These are phyloP conservation scores for Melanotaenia boesemani DNA, from an alignment of 2,797 vertebrate species.

Conservation along the genomic window DNA sequence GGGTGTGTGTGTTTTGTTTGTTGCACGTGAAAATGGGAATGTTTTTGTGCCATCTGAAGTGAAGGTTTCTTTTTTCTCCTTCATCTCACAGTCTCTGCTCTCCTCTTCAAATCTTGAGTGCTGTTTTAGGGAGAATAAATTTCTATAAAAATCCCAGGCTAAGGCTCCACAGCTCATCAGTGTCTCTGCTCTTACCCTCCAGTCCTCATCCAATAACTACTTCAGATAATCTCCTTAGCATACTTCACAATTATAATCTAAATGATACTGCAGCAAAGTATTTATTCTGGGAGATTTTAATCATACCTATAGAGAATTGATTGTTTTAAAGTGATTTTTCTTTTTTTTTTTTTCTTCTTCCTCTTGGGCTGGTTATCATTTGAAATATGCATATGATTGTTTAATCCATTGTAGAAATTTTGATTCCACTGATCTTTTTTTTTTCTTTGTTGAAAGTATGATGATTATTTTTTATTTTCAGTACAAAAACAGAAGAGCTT, in stretches of 20 bases:
- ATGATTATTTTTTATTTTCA: constrained; percentile 33
- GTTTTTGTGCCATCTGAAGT: constrained; percentile 30
- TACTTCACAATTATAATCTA: constrained; percentile 62
- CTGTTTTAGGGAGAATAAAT: constrained; percentile 21
- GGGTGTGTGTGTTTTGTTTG: not conserved
- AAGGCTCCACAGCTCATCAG: constrained; percentile 50
- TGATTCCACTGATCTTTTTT: constrained; percentile 47
- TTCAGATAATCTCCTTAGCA: constrained; percentile 56
- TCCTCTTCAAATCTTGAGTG: constrained; percentile 43
- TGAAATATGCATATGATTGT: constrained; percentile 65
- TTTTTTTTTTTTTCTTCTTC: not conserved
- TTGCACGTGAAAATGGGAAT: constrained; percentile 15
- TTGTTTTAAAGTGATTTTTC: constrained; percentile 47
- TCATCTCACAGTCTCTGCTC: constrained; percentile 18
- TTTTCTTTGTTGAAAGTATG: constrained; percentile 18
- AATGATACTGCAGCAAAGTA: constrained; percentile 57
- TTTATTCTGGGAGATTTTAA: constrained; percentile 69
- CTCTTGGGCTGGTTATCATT: constrained; percentile 53
- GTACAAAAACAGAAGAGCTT: constrained; percentile 53
- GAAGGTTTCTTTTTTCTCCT: constrained; percentile 33
- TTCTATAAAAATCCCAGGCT: constrained; percentile 20
- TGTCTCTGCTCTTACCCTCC: constrained; percentile 47
- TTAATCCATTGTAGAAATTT: constrained; percentile 61
- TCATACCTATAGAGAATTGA: constrained; percentile 63
- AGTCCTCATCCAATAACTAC: constrained; percentile 61